A percentile compares a stretch with the other conserved stretches of the same genome.
Conservation (phyloP, 2,888 invertebrate species). For the Tachina grossa region DNA sequence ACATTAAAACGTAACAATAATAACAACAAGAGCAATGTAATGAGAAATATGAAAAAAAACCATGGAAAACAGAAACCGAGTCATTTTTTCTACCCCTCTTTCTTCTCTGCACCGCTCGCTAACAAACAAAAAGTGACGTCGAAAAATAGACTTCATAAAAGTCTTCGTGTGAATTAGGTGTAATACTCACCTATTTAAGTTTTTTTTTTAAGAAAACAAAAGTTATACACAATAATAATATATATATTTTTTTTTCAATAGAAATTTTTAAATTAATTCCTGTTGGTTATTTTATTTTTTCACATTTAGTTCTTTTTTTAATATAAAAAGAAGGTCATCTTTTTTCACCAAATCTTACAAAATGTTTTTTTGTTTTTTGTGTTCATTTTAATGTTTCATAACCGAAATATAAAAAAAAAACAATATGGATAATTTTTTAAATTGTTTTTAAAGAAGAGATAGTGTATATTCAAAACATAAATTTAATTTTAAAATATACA, state of each 20-base stretch:
- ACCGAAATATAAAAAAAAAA: constrained; percentile 36
- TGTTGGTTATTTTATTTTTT: constrained; percentile 36
- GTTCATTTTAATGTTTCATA: constrained; percentile 31
- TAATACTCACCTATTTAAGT: too few species aligned
- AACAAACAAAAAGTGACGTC: too few species aligned
- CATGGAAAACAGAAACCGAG: too few species aligned
- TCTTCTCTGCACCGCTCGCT: too few species aligned
- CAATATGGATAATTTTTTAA: constrained; percentile 30
- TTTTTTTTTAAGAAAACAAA: neutral
- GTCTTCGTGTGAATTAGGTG: too few species aligned
- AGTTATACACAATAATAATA: constrained; percentile 24
- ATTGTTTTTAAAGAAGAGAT: constrained; percentile 50
- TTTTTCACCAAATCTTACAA: constrained; percentile 50
- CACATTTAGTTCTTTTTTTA: constrained; percentile 47
- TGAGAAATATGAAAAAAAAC: too few species aligned
- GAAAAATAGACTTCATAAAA: too few species aligned
- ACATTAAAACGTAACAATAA: too few species aligned
- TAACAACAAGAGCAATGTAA: too few species aligned
- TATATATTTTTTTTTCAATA: constrained; percentile 29
- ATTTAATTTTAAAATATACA: constrained; percentile 20
- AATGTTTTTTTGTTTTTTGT: constrained; percentile 42
- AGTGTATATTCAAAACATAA: constrained; percentile 54
- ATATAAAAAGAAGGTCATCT: constrained; percentile 51
- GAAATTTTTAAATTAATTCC: constrained; percentile 66
- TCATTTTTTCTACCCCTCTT: too few species aligned